Evolutionary conservation across 2,888 invertebrate genomes (phyloP).

Genomic region (Acleris literana): DNA sequence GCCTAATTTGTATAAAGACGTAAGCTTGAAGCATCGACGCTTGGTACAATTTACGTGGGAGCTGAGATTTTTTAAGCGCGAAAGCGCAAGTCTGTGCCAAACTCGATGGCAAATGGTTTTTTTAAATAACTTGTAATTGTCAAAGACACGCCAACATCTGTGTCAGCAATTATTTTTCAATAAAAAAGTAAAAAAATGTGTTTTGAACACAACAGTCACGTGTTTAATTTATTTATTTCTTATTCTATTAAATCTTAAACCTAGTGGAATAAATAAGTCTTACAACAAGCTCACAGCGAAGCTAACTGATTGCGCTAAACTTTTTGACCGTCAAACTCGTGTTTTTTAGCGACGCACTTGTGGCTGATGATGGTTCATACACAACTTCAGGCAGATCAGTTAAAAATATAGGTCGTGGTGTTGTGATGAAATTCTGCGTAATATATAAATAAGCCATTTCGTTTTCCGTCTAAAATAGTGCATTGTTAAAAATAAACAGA

Average conservation of each 20-base stretch:
- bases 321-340: too few species aligned
- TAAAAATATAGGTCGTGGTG: too few species aligned
- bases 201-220: slow-evolving; percentile 79
- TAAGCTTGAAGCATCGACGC: slow-evolving; percentile 38
- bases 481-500: too few species aligned
- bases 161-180: slow-evolving; percentile 79
- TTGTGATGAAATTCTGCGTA: too few species aligned
- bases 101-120: slow-evolving; percentile 58
- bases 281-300: too few species aligned
- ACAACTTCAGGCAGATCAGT: too few species aligned
- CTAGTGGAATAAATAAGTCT: slow-evolving; percentile 19
- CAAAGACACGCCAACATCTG: slow-evolving; percentile 66
- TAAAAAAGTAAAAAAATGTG: slow-evolving; percentile 81
- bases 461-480: too few species aligned
- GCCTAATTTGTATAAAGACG: slow-evolving; percentile 30
- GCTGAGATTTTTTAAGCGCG: slow-evolving; percentile 38
- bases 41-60: slow-evolving; percentile 34
- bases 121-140: slow-evolving; percentile 48
- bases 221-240: slow-evolving; percentile 58
- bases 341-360: too few species aligned
- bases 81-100: slow-evolving; percentile 59
- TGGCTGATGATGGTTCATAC: too few species aligned
- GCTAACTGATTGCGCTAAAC: too few species aligned
- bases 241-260: background rate
- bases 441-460: too few species aligned